Evolutionary conservation across 2,797 vertebrate genomes (phyloP).

Genomic region (Takifugu rubripes): DNA sequence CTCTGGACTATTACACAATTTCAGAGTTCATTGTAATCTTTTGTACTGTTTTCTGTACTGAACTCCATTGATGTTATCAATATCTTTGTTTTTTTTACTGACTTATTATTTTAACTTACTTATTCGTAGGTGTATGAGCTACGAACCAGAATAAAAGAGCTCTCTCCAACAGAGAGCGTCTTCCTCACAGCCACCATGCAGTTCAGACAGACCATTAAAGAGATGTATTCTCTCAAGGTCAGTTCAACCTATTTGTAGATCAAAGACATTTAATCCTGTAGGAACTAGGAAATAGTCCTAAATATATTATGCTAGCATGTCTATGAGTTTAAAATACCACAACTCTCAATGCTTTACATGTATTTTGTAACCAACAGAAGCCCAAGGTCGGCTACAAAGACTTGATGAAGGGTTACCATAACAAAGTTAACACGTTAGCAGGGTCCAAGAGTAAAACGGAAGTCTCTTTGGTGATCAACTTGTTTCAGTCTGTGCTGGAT

Average conservation of each 20-base stretch:
- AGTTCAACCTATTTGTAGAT: slow-evolving; percentile 44
- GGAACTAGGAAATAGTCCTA: not conserved
- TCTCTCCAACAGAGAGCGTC: slow-evolving; percentile 83
- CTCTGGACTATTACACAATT: too few species aligned
- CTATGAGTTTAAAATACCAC: not conserved
- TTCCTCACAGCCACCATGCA: slow-evolving; percentile 88
- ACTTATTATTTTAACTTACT: not conserved
- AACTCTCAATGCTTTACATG: not conserved
- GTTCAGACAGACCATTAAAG: slow-evolving; percentile 91
- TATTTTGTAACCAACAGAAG: slow-evolving; percentile 58
- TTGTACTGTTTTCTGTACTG: too few species aligned
- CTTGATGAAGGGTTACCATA: slow-evolving; percentile 89
- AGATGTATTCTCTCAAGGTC: slow-evolving; percentile 91
- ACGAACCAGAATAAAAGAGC: slow-evolving; percentile 71
- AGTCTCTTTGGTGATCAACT: slow-evolving; percentile 88
- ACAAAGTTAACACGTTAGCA: slow-evolving; percentile 81
- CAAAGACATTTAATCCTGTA: not conserved
- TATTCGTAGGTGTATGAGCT: slow-evolving; percentile 85
- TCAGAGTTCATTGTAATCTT: too few species aligned
- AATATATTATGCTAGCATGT: not conserved
- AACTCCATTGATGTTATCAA: too few species aligned
- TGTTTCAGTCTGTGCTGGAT: slow-evolving; percentile 93
- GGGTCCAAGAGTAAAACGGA: slow-evolving; percentile 75
- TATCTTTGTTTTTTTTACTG: too few species aligned
- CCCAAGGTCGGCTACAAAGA: slow-evolving; percentile 85